Percentiles rank a stretch among this genome's conserved stretches.
Conservation (phyloP, 2,797 vertebrate species). For the Etheostoma perlongum region DNA sequence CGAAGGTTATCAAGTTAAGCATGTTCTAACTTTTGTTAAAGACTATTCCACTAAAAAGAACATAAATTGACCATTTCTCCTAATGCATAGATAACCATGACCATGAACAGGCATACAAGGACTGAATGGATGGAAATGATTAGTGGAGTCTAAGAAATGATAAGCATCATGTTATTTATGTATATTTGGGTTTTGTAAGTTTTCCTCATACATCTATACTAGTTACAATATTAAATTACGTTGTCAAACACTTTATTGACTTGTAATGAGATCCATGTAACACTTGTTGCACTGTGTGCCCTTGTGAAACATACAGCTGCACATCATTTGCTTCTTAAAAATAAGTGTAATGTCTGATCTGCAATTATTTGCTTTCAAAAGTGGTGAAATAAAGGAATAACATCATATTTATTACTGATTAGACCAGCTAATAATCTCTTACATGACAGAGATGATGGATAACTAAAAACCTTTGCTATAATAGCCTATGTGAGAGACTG, state of each 20-base stretch:
- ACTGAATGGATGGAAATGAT: conserved; percentile 29
- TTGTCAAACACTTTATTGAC: conserved; percentile 50
- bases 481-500: not conserved
- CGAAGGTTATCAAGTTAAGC: not conserved
- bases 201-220: conserved; percentile 26
- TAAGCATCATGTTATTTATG: conserved; percentile 1
- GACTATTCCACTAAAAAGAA: not conserved
- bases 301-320: conserved; percentile 32
- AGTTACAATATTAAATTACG: conserved; percentile 37
- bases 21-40: conserved; percentile 1
- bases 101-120: conserved; percentile 7
- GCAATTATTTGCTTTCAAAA: conserved; percentile 8
- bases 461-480: conserved; percentile 11
- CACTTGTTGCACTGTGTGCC: conserved; percentile 22
- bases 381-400: conserved; percentile 16
- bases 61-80: not conserved
- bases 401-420: conserved; percentile 14
- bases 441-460: conserved; percentile 5
- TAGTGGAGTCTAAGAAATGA: conserved; percentile 17
- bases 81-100: not conserved
- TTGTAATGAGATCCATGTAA: conserved; percentile 52
- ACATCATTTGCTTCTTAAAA: conserved; percentile 37
- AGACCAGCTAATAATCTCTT: conserved; percentile 1
- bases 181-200: conserved; percentile 35
- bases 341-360: conserved; percentile 8